These are phyloP conservation scores for Furcula furcula DNA, from an alignment of 2,888 invertebrate genomes.

Conservation along the genomic window DNA sequence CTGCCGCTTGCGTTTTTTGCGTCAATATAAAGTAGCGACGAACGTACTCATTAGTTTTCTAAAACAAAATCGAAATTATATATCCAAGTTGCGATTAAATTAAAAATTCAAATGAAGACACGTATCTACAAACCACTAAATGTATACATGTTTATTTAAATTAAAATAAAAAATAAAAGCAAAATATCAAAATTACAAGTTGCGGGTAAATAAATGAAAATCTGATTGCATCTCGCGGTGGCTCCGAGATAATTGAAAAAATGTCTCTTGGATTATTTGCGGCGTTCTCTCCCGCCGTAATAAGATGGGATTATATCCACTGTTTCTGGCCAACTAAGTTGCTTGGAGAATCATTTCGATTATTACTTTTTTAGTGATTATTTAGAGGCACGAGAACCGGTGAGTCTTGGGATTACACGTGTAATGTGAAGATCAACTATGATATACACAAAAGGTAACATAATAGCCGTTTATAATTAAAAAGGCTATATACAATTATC, in stretches of 20 bases:
- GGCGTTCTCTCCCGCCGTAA: constrained; percentile 44
- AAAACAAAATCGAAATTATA: too few relatives aligned
- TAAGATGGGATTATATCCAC: constrained; percentile 56
- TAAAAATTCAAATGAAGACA: constrained; percentile 15
- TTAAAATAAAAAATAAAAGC: constrained; percentile 21
- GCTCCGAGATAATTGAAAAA: constrained; percentile 69
- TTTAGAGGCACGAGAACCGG: constrained; percentile 12
- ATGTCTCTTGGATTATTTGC: constrained; percentile 68
- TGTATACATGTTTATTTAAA: constrained; percentile 21
- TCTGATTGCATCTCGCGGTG: constrained; percentile 63
- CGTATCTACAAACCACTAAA: constrained; percentile 10
- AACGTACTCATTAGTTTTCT: too few relatives aligned
- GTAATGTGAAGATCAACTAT: too few relatives aligned
- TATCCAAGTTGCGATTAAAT: neutral
- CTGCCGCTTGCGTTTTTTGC: too few relatives aligned
- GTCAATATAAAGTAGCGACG: too few relatives aligned
- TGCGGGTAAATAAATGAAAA: constrained; percentile 55
- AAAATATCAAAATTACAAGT: constrained; percentile 45
- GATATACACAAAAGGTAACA: too few relatives aligned
- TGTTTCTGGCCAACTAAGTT: constrained; percentile 8
- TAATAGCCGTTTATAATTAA: too few relatives aligned
- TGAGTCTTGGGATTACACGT: constrained; percentile 11
- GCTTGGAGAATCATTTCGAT: constrained; percentile 12
- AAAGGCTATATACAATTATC: too few relatives aligned
- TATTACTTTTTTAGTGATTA: constrained; percentile 23